These are phyloP conservation scores for Thelaira solivaga DNA, from an alignment of 2,888 invertebrate species.

Conservation along the genomic window DNA sequence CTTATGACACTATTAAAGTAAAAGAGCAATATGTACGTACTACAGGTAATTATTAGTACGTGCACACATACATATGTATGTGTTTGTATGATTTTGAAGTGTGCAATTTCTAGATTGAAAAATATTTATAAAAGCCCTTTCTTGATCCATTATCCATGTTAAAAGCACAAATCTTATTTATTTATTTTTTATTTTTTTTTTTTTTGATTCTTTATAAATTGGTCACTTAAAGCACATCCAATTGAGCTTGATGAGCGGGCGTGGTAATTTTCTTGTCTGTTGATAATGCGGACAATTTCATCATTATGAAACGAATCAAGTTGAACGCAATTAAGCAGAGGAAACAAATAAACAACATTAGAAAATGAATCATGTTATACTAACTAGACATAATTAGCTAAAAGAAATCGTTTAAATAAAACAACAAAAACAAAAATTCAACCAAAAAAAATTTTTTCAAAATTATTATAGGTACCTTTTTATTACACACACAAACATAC, in stretches of 20 bases:
- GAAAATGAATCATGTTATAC: constrained; percentile 52
- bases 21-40: no score
- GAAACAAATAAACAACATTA: constrained; percentile 47
- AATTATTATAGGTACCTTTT: background rate
- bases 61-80: background rate
- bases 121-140: background rate
- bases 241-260: constrained; percentile 51
- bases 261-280: constrained; percentile 61
- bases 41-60: no score
- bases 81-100: no score
- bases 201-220: constrained; percentile 53
- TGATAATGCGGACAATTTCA: constrained; percentile 65
- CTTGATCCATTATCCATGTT: constrained; percentile 7
- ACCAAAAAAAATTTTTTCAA: constrained; percentile 61
- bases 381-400: constrained; percentile 67
- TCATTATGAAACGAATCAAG: constrained; percentile 71
- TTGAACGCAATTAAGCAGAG: constrained; percentile 71
- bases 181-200: constrained; percentile 50
- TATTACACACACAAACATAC: background rate
- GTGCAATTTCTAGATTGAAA: no score
- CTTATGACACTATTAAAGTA: no score
- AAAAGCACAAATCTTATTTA: constrained; percentile 4
- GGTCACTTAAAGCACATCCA: constrained; percentile 53
- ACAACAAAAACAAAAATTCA: background rate
- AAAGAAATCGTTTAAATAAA: background rate